Evolutionary conservation across 2,888 invertebrate genomes (phyloP).

Genomic region (Lochmaea crataegi): DNA sequence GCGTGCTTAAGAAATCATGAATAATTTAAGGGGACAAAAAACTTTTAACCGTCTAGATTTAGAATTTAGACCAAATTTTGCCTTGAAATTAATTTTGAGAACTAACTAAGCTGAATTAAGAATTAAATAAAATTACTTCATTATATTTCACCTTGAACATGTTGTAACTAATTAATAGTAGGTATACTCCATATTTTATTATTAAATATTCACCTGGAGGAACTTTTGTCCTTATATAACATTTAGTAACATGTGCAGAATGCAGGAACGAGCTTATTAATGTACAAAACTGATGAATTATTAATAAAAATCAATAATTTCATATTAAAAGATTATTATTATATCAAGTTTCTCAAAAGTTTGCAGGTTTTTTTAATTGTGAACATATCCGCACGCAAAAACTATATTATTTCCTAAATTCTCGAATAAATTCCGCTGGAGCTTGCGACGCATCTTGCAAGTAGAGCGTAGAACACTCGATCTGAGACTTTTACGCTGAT

Average conservation of each 20-base stretch:
- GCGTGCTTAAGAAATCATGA: conserved; percentile 36
- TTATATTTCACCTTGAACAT: neutral
- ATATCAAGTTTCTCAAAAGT: too few species aligned
- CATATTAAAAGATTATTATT: too few species aligned
- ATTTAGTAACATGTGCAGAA: neutral
- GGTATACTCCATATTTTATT: neutral
- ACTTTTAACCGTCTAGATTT: conserved; percentile 12
- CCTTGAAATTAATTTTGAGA: conserved; percentile 11
- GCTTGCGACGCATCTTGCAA: too few species aligned
- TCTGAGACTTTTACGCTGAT: too few species aligned
- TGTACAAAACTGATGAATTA: neutral
- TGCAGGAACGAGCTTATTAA: neutral
- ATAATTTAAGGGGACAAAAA: conserved; percentile 30
- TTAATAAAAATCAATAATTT: neutral
- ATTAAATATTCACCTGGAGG: too few species aligned
- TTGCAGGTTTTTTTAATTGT: too few species aligned
- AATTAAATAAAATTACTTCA: neutral
- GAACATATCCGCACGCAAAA: too few species aligned
- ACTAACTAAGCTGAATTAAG: conserved; percentile 9
- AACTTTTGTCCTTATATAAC: neutral
- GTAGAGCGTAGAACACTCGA: too few species aligned
- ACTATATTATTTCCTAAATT: too few species aligned
- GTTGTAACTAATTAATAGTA: neutral
- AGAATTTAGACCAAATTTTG: conserved; percentile 7
- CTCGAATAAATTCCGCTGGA: too few species aligned